These are phyloP conservation scores for Bellardia pandia DNA, from an alignment of 2,888 invertebrate species.

Conservation along the genomic window DNA sequence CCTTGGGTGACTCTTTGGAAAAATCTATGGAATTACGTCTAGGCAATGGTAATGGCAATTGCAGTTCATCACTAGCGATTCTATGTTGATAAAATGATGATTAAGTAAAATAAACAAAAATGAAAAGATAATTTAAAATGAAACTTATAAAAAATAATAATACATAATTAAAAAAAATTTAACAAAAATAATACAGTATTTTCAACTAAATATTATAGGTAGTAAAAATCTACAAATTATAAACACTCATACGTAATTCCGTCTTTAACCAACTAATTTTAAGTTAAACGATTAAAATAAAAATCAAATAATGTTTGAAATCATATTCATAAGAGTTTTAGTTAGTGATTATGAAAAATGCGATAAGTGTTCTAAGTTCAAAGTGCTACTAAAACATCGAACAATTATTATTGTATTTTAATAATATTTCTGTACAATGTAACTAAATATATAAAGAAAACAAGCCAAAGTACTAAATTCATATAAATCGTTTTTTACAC, in stretches of 20 bases:
- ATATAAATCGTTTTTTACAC: background rate
- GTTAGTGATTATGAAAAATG: conserved; percentile 5
- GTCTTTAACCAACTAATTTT: conserved; percentile 11
- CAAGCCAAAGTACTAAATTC: background rate
- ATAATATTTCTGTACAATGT: background rate
- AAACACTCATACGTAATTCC: conserved; percentile 19
- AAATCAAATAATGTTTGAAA: conserved; percentile 8
- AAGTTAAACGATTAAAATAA: conserved; percentile 24
- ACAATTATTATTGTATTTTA: conserved; percentile 2
- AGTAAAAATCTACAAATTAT: background rate
- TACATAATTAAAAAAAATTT: conserved; percentile 64
- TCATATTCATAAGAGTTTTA: background rate
- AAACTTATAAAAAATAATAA: conserved; percentile 68
- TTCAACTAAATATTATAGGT: conserved; percentile 10
- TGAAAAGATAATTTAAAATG: conserved; percentile 61
- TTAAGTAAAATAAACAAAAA: conserved; percentile 40
- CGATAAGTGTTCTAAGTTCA: conserved; percentile 25
- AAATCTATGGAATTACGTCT: conserved; percentile 87
- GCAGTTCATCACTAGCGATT: conserved; percentile 85
- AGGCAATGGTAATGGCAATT: conserved; percentile 85
- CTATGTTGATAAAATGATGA: conserved; percentile 75
- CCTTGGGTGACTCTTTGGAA: conserved; percentile 85
- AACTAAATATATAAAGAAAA: background rate
- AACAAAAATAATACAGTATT: conserved; percentile 41
- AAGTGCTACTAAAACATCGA: conserved; percentile 41